A percentile compares a stretch with the other conserved stretches of the same genome.
Evolutionary conservation across 35 echinoderm and acorn worm species (phyloP).

Genomic region (Apostichopus parvimensis): DNA sequence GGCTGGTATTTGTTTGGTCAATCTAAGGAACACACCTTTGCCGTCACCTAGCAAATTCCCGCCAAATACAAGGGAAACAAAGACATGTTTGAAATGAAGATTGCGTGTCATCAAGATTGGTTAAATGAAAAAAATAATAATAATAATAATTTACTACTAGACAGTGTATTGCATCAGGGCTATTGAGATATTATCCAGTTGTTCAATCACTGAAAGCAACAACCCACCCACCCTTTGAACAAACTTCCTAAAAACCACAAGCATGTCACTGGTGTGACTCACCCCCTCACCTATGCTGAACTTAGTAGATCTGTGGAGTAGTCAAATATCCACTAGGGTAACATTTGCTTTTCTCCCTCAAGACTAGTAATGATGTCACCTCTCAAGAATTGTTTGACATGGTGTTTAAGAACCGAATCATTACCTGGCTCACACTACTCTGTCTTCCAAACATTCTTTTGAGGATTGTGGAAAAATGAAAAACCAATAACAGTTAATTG

Average conservation of each 20-base stretch:
- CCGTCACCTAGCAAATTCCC: no score
- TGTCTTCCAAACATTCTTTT: neutral
- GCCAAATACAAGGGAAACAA: no score
- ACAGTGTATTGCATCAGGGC: neutral
- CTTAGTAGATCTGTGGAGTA: neutral
- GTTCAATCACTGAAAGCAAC: neutral
- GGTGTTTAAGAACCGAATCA: neutral
- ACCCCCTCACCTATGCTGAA: constrained; percentile 14
- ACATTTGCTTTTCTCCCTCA: neutral
- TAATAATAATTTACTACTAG: no score
- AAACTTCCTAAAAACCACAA: constrained; percentile 30
- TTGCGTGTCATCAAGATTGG: no score
- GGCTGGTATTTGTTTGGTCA: no score
- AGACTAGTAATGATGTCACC: neutral
- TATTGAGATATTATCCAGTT: constrained; percentile 17
- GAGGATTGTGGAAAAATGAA: neutral
- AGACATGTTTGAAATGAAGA: no score
- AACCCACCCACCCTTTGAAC: constrained; percentile 26
- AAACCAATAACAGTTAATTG: neutral
- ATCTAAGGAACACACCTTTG: no score
- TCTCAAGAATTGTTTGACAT: neutral
- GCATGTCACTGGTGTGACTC: constrained; percentile 35
- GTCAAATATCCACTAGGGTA: neutral
- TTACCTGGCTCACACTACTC: neutral
- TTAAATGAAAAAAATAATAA: no score